phyloP scores from a whole-genome alignment of 64 coral and sea anemone species.

The Stichodactyla mertensii region DNA sequence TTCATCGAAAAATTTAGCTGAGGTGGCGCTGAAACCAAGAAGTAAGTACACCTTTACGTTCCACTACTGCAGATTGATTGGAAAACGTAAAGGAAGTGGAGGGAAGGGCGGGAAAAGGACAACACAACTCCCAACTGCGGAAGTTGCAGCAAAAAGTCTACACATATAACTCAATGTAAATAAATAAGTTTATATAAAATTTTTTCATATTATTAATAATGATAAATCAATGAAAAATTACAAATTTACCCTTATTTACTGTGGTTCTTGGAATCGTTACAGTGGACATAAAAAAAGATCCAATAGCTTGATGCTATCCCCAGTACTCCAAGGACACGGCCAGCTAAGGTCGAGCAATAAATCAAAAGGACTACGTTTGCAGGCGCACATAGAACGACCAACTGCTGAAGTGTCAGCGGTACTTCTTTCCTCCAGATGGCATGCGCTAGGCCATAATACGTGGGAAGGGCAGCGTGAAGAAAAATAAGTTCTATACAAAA shows the following conservation, averaged over 20 bases:
- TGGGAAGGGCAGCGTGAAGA: constrained; percentile 49
- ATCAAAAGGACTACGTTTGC: constrained; percentile 66
- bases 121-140: no score
- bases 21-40: no score
- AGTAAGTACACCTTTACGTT: no score
- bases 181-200: no score
- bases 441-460: constrained; percentile 33
- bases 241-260: background rate
- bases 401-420: constrained; percentile 49
- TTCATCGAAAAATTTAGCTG: no score
- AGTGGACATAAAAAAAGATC: constrained; percentile 70
- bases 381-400: constrained; percentile 63
- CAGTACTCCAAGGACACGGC: constrained; percentile 61
- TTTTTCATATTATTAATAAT: no score
- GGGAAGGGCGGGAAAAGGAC: no score
- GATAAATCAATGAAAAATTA: background rate
- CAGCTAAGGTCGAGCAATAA: constrained; percentile 76
- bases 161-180: no score
- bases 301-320: constrained; percentile 63
- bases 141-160: no score
- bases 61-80: no score
- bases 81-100: no score
- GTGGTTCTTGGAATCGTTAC: background rate
- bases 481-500: constrained; percentile 58
- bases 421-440: constrained; percentile 67